Conservation (phyloP, 2,797 vertebrate species). For the Poliocrania exsul region DNA sequence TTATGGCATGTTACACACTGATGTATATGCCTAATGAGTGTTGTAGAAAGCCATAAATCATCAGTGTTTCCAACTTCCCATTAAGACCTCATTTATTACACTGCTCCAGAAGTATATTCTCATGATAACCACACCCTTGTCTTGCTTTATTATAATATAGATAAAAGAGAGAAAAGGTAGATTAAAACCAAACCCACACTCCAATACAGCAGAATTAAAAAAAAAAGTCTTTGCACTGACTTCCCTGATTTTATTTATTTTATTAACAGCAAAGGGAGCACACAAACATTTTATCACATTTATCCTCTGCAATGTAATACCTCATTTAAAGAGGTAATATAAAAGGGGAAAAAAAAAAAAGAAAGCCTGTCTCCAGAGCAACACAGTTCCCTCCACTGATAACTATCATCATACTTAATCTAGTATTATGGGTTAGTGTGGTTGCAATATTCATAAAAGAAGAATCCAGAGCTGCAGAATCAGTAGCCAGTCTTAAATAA, state of each 20-base stretch:
- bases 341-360: background rate
- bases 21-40: conserved; percentile 50
- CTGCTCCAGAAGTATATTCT: background rate
- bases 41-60: conserved; percentile 52
- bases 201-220: background rate
- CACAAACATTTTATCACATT: conserved; percentile 36
- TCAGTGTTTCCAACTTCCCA: background rate
- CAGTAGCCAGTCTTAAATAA: background rate
- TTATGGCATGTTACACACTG: conserved; percentile 41
- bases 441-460: background rate
- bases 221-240: too few species aligned
- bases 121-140: background rate
- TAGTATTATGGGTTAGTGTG: background rate
- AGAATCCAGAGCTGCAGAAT: background rate
- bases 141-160: background rate
- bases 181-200: background rate
- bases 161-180: background rate
- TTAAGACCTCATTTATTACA: conserved; percentile 19
- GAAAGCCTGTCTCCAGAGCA: background rate
- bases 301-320: background rate
- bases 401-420: background rate
- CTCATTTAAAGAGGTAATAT: background rate
- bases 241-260: background rate
- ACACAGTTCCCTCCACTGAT: background rate
- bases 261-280: conserved; percentile 1